Conservation (phyloP, 2,888 invertebrate species). For the Drosophila nigricruria region DNA sequence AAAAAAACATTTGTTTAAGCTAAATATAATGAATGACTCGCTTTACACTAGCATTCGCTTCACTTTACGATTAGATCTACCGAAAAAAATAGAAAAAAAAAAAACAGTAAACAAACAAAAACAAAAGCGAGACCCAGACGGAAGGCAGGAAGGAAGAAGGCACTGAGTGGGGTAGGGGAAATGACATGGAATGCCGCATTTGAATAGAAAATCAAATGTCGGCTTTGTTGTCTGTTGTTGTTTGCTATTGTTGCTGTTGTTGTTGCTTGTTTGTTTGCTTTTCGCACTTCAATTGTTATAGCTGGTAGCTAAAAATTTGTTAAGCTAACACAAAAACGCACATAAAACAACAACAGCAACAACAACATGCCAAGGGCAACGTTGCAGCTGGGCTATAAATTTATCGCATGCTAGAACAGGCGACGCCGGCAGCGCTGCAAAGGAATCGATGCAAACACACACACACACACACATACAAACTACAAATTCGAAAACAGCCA, state of each 20-base stretch:
- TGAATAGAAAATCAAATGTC: conserved; percentile 50
- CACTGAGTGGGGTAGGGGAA: conserved; percentile 19
- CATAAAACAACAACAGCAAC: conserved; percentile 17
- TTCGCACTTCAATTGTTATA: conserved; percentile 52
- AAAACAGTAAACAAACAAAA: conserved; percentile 30
- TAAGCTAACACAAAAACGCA: conserved; percentile 34
- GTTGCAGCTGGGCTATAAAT: conserved; percentile 29
- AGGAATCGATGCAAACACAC: conserved; percentile 23
- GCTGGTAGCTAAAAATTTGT: conserved; percentile 47
- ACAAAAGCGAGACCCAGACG: conserved; percentile 16
- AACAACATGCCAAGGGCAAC: conserved; percentile 33
- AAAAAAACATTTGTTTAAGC: conserved; percentile 8
- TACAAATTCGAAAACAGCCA: conserved; percentile 4
- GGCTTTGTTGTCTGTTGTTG: conserved; percentile 26
- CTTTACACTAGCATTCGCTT: not conserved
- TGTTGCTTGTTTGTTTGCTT: conserved; percentile 47
- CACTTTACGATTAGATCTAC: conserved; percentile 31
- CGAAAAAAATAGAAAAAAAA: conserved; percentile 17
- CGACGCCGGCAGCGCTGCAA: conserved; percentile 33
- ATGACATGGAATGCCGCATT: conserved; percentile 34
- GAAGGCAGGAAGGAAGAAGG: conserved; percentile 8
- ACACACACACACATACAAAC: not conserved
- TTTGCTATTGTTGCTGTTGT: conserved; percentile 2
- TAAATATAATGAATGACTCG: conserved; percentile 24
- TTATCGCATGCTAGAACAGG: conserved; percentile 42